Conservation (phyloP, 2,113 vertebrate species). For the Psilopsiagon aymara region DNA sequence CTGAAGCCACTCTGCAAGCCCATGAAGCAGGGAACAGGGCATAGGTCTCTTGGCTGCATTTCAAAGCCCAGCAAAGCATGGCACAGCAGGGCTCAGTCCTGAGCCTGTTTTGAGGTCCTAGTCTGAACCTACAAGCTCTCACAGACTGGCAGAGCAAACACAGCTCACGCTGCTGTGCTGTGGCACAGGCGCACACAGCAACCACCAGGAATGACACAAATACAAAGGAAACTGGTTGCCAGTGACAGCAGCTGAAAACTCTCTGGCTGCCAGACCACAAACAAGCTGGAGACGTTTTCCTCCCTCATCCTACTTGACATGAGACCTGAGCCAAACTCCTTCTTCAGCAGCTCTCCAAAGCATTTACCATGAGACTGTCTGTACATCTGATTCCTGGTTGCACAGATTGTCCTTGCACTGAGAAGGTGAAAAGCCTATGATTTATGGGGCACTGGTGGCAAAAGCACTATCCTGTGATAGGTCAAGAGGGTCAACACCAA, state of each 20-base stretch:
- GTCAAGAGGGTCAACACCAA: neutral
- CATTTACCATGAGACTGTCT: neutral
- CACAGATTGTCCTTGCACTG: neutral
- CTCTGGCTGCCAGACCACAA: constrained; percentile 44
- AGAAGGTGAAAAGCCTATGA: neutral
- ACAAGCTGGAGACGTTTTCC: neutral
- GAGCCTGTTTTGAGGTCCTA: neutral
- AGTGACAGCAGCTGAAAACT: constrained; percentile 21
- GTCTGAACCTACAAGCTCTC: neutral
- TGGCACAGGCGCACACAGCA: accelerated
- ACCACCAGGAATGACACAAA: neutral
- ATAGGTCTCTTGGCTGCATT: neutral
- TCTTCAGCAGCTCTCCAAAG: constrained; percentile 6
- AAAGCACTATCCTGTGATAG: neutral
- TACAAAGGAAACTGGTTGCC: neutral
- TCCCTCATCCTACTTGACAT: constrained; percentile 3
- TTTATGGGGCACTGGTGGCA: neutral
- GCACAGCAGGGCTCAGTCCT: accelerated
- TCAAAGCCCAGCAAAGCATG: neutral
- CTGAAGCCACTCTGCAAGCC: neutral
- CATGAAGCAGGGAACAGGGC: accelerated
- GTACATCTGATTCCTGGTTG: neutral
- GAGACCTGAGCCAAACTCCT: neutral
- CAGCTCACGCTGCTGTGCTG: accelerated
- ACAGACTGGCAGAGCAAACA: neutral